Evolutionary conservation across 2,888 invertebrate species (phyloP), one percentile per base, ranked within the genome.

Genomic region (Eumacrocentrus americanus): DNA sequence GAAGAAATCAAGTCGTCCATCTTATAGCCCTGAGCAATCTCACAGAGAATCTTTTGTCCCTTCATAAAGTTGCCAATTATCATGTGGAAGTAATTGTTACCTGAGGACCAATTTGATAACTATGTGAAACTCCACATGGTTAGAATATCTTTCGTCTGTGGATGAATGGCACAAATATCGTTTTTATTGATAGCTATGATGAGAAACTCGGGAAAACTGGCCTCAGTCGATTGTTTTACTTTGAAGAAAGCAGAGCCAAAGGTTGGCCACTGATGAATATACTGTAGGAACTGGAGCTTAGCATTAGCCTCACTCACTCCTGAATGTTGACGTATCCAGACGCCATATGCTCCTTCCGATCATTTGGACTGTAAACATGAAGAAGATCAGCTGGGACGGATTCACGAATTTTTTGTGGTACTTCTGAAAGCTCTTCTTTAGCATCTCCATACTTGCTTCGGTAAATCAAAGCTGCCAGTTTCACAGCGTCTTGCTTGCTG

Each of bases 1-100:
- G 96, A 96, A 9, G 95, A 92, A 72, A 98, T 87, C 54, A 98
- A 86, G 80, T 97, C 96, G 78, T 97, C 96, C 92, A 97, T 95
- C 85, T 97, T 97, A 83, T 97, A 96, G 35, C 96, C 97, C 73
- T 95, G 84, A 0, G 91, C 89, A 2, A 96, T 97, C 83, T 95
- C 95, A 78, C 94, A 95, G 1, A 97, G 84, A 60, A 90, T 83
- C 80, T 95, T 95, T 23, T 91, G 91, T 57, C 95, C 95, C 46
- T 92, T 88, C 71, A 97, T 89, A 78, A 97, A 88, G 78, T 94
- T 96, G n/a, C 96, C 96, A 74, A 97, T 92, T 0, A 95, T 94
- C 85, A 95, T 89, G 75, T 94, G 93, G 85, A 97, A 97, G 78
- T 92, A 97, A 0, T 94, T 95, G 79, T 95, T 95, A 9, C 96